Base-by-base conservation (phyloP, 2,888 invertebrate genomes). In the Octonoba sinensis region DNA sequence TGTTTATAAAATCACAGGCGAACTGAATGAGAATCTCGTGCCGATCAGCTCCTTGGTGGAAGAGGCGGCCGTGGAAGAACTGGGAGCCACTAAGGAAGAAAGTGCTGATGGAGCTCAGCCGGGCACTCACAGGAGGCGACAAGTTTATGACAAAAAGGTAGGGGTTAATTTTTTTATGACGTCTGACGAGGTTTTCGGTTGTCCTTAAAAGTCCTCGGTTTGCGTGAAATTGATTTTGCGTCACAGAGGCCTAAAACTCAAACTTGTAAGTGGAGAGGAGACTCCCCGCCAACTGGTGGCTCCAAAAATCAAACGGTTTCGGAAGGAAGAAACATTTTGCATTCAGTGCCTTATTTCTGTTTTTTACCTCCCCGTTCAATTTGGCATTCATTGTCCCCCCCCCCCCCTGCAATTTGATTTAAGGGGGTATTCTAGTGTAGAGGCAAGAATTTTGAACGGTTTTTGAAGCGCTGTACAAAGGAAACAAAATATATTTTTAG, bases 1-100 rank as follows among this genome's bases (percentile, higher is more conserved):
- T 36, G 0, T 11, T 36, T 8, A 36, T 36, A 8, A 36, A 36
- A 36, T 36, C 49, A n/a, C 44, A 85, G 93, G 83, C 20, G 99
- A 99, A 88, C 89, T 99, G 64, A 98, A 99, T 88, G 93, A 97
- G 86, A 92, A 95, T 86, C 90, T 99, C 57, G 92, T 95, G 89
- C 99, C 99, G 0, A 95, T 97, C 82, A 97, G 97, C 83, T 96
- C 97, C 83, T 96, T 97, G 88, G 97, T 97, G 88, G 93, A 93
- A 85, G 95, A 97, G 87, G 92, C 93, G 54, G 88, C 90, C 66
- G 88, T 91, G 20, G 87, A 88, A 62, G 87, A 87, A 64, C 83
- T 87, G n/a, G 86, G 87, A 70, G 85, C 86, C 20, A 85, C 85
- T 60, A 72, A 70, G n/a, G 87, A 86, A 27, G 86, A 86, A 20